Evolutionary conservation across 2,888 invertebrate genomes (phyloP), one percentile per base, ranked within the genome.

Genomic region (Hyles lineata): DNA sequence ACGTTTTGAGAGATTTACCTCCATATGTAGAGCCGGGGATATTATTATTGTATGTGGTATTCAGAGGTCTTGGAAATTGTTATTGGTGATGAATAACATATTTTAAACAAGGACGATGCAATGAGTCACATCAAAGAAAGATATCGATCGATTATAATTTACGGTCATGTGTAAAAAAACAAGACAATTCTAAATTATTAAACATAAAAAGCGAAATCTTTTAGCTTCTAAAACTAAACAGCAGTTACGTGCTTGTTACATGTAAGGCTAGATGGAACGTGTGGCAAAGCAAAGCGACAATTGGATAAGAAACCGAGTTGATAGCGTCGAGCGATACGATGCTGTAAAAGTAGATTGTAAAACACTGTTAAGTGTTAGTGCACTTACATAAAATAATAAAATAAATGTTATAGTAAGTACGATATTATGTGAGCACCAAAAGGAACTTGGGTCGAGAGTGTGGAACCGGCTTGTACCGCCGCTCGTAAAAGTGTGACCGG

Each of bases 401-500:
- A 67, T 67, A 67, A 67, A 67, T 25, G 67, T 35, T 35, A 35
- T 50, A 67, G 67, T 50, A 67, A 67, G 67, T 23, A 50, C 15
- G 43, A 17, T 25, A 67, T 67, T 67, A 67, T 67, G 67, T 23
- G 43, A 50, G 67, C 23, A 23, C 23, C 23, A 43, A 23, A 23
- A 67, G 23, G 50, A 67, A 23, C 67, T 67, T 25, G 50, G 67
- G 67, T 50, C 67, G 62, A 62, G 67, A 67, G 67, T 67, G 50
- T 50, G 17, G 67, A 67, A 67, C 67, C 50, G 50, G 50, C 67
- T 67, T 50, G 67, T 67, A 50, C 50, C 43, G 43, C 23, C 80
- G 82, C 80, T 90, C 89, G 90, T 89, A 91, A 91, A 92, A 90
- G 88, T 88, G 87, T 85, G 84, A 88, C 87, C 85, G 87, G 90